Evolutionary conservation across 2,797 vertebrate genomes (phyloP).

Genomic region (Megaceryle alcyon): DNA sequence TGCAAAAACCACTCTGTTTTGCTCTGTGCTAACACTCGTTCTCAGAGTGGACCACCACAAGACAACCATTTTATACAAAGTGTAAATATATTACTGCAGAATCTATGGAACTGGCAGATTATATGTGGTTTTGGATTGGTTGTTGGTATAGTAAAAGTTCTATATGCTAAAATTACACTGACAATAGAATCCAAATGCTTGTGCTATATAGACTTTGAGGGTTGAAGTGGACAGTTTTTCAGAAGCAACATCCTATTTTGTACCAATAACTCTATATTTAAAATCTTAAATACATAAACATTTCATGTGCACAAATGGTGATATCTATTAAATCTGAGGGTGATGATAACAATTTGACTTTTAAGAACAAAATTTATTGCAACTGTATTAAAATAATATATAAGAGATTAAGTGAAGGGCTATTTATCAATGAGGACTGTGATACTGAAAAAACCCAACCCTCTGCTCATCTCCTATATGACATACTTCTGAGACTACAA

Average conservation of each 20-base stretch:
- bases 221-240: background rate
- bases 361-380: background rate
- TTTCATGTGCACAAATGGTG: background rate
- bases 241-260: background rate
- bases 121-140: background rate
- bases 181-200: background rate
- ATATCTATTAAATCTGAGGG: background rate
- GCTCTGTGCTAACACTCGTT: background rate
- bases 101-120: background rate
- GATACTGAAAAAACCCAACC: background rate
- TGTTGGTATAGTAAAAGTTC: background rate
- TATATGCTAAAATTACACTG: background rate
- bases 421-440: accelerated
- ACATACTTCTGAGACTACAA: background rate
- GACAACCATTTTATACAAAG: background rate
- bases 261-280: background rate
- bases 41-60: background rate
- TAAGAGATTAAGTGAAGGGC: background rate
- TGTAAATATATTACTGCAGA: background rate
- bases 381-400: background rate
- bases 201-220: background rate
- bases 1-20: background rate
- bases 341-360: background rate
- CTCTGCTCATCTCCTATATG: background rate
- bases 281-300: background rate